phyloP scores from a whole-genome alignment of 2,797 vertebrate genomes.

The Chromis chromis region DNA sequence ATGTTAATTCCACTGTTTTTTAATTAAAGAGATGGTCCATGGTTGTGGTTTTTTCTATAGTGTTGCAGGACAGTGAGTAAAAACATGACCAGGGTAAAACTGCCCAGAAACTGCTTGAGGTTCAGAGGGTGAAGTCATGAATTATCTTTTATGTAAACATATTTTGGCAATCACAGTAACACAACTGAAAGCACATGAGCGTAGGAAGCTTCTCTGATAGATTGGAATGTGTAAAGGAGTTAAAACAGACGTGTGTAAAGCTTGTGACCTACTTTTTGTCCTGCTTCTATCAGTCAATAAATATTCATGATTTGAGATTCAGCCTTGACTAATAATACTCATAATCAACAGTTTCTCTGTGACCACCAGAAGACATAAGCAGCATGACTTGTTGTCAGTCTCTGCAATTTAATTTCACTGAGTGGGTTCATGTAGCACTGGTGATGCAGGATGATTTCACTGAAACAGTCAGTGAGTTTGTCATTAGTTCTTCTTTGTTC shows the following conservation, averaged over 20 bases:
- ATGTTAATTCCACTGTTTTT: too few species aligned
- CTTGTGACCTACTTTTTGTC: too few species aligned
- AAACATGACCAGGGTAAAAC: too few species aligned
- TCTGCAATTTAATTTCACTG: conserved; percentile 19
- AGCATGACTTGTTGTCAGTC: conserved; percentile 13
- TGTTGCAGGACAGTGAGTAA: too few species aligned
- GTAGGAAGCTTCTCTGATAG: neutral
- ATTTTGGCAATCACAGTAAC: neutral
- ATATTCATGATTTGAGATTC: neutral
- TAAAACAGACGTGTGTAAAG: too few species aligned
- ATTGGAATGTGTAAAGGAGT: neutral
- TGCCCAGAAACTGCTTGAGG: too few species aligned
- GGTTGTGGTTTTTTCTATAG: too few species aligned
- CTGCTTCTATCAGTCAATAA: neutral
- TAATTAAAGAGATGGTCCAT: too few species aligned
- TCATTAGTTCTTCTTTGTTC: neutral
- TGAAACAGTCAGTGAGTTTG: neutral
- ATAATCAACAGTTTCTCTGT: too few species aligned
- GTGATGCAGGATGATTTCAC: conserved; percentile 24
- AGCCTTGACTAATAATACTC: neutral
- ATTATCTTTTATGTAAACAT: too few species aligned
- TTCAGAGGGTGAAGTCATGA: too few species aligned
- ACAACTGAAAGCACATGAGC: neutral
- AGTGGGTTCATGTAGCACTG: conserved; percentile 4
- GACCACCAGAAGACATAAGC: too few species aligned